Base-by-base conservation (phyloP, 92 coral and sea anemone genomes). In the Scolanthus callimorphus region DNA sequence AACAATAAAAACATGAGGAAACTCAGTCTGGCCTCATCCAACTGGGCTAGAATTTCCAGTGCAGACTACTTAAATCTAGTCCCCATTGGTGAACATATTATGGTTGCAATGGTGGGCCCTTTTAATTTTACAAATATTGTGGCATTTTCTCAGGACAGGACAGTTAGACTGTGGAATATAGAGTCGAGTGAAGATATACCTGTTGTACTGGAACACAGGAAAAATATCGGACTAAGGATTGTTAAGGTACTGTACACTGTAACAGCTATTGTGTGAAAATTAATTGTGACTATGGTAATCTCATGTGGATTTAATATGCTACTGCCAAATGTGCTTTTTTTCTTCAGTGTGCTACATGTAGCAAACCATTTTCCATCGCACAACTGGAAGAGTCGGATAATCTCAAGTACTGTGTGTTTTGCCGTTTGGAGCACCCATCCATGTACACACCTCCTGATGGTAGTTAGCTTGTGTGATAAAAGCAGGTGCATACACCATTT, bases 331-430 rank as follows among this genome's bases (percentile, higher is more conserved):
- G n/a, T n/a, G n/a, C n/a, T n/a, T 70, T 30, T 63, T 28, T 17
- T 23, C 59, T 76, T 63, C 79, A 94, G 99, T 94, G 99, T 65
- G 85, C 77, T 61, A 84, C 59, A 51, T 94, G 99, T 61, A 69
- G 78, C 82, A 94, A 94, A 74, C 99, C 96, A 22, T 94, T 94
- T 74, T 94, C 99, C 3, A 94, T 94, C 34, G 85, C 99, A 49
- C 99, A 94, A 41, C 64, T 94, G 65, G 99, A 94, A 48, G 85
- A 86, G 25, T 87, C 95, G 43, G 88, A 70, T 53, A 94, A 74
- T 61, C 73, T 58, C 54, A 94, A 94, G 75, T 73, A 71, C 57
- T 94, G 99, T 78, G 99, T 94, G 61, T 94, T 94, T 57, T 94
- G 99, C 63, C 96, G 99, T 17, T 76, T 94, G 27, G 97, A 94